A percentile compares a stretch with the other conserved stretches of the same genome.
phyloP scores from a whole-genome alignment of 2,113 vertebrate genomes.

The Lycocorax pyrrhopterus region DNA sequence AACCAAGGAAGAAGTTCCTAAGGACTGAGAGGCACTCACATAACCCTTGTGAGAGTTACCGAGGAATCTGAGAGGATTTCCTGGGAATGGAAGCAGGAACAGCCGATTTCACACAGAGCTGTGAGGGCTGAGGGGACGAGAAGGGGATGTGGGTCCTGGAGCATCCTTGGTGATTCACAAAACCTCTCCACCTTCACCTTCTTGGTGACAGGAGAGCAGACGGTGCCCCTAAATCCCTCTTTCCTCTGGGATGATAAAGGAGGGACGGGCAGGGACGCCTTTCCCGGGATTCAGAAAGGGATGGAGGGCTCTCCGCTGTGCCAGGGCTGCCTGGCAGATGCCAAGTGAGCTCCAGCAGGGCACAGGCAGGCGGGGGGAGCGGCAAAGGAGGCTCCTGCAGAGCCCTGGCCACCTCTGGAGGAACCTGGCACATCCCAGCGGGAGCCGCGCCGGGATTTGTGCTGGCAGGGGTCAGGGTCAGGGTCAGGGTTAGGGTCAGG shows the following conservation, averaged over 20 bases:
- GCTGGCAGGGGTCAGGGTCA: no score
- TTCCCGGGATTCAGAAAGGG: background rate
- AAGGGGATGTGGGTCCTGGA: background rate
- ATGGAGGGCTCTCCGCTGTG: background rate
- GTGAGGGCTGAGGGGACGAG: background rate
- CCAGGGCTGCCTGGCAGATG: background rate
- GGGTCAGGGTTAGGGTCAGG: no score
- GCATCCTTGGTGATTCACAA: background rate
- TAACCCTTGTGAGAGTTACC: accelerated
- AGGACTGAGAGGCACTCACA: background rate
- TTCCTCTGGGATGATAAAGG: background rate
- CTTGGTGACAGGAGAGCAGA: background rate
- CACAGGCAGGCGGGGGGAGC: background rate
- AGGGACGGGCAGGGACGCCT: background rate
- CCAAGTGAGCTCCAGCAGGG: background rate
- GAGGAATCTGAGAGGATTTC: background rate
- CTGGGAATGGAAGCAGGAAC: no score
- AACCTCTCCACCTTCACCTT: background rate
- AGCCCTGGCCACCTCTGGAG: no score
- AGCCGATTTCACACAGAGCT: background rate
- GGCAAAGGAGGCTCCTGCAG: background rate
- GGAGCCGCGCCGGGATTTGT: no score
- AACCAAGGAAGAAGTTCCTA: background rate
- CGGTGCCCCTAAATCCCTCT: background rate
- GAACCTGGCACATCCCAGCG: no score